Evolutionary conservation across 2,113 vertebrate genomes (phyloP).

Genomic region (Chionis minor): DNA sequence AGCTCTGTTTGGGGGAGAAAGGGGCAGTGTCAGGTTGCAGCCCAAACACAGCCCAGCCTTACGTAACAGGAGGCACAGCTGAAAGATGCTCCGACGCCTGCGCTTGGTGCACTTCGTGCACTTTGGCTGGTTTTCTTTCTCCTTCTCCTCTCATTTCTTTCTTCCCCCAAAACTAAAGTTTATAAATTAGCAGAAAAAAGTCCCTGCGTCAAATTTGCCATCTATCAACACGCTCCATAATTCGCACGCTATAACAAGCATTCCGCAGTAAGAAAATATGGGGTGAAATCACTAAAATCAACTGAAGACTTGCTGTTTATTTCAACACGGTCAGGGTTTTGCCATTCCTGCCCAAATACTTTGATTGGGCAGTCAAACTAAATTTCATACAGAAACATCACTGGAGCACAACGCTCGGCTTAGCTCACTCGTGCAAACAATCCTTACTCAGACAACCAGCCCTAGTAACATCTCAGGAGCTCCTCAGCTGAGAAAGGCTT

Average conservation of each 20-base stretch:
- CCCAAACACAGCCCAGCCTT: slow-evolving; percentile 49
- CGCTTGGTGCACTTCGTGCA: slow-evolving; percentile 4
- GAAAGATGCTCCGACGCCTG: slow-evolving; percentile 72
- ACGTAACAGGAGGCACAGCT: slow-evolving; percentile 63
- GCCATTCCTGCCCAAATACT: not conserved
- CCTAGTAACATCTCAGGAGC: not conserved
- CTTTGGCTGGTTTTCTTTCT: slow-evolving; percentile 17
- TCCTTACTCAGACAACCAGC: not conserved
- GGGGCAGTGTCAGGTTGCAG: slow-evolving; percentile 71
- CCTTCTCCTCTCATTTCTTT: not conserved
- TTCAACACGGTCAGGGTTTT: not conserved
- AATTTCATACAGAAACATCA: not conserved
- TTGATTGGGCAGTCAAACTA: not conserved
- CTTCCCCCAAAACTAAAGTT: not conserved
- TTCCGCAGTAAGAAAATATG: not conserved
- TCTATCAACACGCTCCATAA: not conserved
- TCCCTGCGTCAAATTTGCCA: not conserved
- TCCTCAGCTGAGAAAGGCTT: not conserved
- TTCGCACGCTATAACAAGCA: not conserved
- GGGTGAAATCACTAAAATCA: not conserved
- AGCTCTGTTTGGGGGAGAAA: slow-evolving; percentile 76
- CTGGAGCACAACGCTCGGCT: accelerated
- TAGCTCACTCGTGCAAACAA: not conserved
- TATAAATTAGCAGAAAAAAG: not conserved
- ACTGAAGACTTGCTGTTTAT: not conserved